Conservation (phyloP, 2,113 vertebrate species). For the Dasyornis broadbenti region DNA sequence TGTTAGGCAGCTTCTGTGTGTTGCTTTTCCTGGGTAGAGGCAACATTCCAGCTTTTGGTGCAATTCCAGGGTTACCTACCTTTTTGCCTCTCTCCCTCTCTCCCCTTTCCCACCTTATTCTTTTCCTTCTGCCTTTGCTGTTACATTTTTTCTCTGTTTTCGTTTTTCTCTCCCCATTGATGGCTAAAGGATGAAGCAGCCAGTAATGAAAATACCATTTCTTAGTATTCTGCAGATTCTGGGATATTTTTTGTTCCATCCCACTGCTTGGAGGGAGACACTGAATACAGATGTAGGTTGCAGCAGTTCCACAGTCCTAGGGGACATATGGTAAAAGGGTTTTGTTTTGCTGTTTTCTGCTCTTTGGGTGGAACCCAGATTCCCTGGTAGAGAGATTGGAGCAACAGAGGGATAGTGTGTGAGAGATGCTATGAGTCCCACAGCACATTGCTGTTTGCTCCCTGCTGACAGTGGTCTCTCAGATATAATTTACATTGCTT, state of each 20-base stretch:
- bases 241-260: not conserved
- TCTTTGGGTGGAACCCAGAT: not conserved
- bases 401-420: not conserved
- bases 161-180: not conserved
- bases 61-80: not conserved
- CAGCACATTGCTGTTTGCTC: not conserved
- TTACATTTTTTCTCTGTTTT: not conserved
- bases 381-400: not conserved
- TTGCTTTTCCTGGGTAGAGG: slow-evolving; percentile 9
- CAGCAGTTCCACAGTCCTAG: not conserved
- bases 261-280: not conserved
- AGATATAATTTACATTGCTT: not conserved
- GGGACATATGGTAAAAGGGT: not conserved
- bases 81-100: not conserved
- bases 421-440: not conserved
- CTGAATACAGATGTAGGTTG: not conserved
- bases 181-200: not conserved
- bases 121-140: not conserved
- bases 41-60: not conserved
- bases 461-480: not conserved
- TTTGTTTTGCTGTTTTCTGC: not conserved
- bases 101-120: not conserved
- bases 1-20: not conserved
- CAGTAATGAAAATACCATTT: not conserved
- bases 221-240: not conserved